Evolutionary conservation across 2,797 vertebrate genomes (phyloP).

Genomic region (Rhyacichthys aspro): DNA sequence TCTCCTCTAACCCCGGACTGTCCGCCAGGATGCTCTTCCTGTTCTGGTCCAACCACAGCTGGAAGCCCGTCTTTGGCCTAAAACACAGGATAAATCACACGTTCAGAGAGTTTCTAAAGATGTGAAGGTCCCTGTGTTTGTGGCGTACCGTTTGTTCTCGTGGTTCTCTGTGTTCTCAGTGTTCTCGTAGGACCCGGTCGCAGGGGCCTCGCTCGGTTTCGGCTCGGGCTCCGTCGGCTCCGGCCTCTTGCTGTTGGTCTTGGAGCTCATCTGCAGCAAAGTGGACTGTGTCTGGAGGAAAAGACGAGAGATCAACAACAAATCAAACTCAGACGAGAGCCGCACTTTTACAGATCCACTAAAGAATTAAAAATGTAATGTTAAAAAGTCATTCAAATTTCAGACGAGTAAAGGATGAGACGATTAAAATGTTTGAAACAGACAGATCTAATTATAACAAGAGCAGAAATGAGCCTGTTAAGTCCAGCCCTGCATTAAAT

Average conservation of each 20-base stretch:
- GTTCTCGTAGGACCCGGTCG: conserved; percentile 72
- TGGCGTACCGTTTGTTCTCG: conserved; percentile 81
- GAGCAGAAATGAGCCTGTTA: no score
- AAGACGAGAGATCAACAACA: neutral
- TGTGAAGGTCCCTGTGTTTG: no score
- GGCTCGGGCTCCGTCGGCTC: conserved; percentile 24
- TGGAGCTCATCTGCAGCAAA: conserved; percentile 85
- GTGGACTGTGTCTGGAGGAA: conserved; percentile 81
- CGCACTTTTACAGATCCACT: no score
- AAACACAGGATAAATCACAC: neutral
- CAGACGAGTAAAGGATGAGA: no score
- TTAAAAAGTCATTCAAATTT: no score
- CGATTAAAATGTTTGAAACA: no score
- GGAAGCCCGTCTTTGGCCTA: conserved; percentile 94
- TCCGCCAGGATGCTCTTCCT: conserved; percentile 86
- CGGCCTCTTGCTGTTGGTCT: conserved; percentile 22
- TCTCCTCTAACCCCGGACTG: conserved; percentile 87
- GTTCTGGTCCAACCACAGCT: conserved; percentile 94
- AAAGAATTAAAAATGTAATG: no score
- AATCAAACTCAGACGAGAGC: no score
- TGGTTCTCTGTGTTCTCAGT: conserved; percentile 79
- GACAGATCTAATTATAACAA: no score
- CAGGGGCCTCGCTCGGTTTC: conserved; percentile 37
- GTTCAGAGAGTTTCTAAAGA: no score
- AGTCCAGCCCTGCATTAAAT: no score